These are phyloP conservation scores for Himalopsyche phryganea DNA, from an alignment of 1,140 invertebrate genomes.

Conservation along the genomic window DNA sequence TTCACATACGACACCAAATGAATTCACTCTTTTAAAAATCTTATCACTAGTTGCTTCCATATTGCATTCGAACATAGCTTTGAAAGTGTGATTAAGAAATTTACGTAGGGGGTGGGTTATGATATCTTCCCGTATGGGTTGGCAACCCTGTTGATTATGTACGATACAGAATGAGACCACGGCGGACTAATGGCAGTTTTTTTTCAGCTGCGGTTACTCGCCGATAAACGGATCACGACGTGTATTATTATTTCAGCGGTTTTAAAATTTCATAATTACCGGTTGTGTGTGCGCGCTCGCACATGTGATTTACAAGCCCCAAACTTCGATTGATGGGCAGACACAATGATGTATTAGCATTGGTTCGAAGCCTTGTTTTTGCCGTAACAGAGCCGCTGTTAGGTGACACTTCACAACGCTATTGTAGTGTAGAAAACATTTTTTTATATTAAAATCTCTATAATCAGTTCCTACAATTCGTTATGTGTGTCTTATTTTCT, in stretches of 20 bases:
- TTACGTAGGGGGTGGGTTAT: no score
- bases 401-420: not conserved
- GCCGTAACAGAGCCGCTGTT: not conserved
- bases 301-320: conserved; percentile 32
- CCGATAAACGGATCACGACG: conserved; percentile 30
- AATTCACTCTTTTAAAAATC: no score
- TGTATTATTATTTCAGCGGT: conserved; percentile 32
- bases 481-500: no score
- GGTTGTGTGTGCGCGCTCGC: conserved; percentile 22
- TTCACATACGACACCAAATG: no score
- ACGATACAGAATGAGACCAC: conserved; percentile 26
- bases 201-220: conserved; percentile 27
- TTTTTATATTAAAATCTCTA: no score
- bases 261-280: conserved; percentile 34
- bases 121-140: not conserved
- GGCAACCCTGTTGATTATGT: conserved; percentile 1
- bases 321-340: conserved; percentile 15
- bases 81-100: no score
- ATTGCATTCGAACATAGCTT: no score
- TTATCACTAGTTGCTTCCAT: no score
- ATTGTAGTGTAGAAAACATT: not conserved
- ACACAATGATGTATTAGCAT: conserved; percentile 27
- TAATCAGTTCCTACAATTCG: no score
- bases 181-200: conserved; percentile 28
- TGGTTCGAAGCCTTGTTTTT: not conserved